These are phyloP conservation scores for Lagria hirta DNA, from an alignment of 2,888 invertebrate genomes.

Conservation along the genomic window DNA sequence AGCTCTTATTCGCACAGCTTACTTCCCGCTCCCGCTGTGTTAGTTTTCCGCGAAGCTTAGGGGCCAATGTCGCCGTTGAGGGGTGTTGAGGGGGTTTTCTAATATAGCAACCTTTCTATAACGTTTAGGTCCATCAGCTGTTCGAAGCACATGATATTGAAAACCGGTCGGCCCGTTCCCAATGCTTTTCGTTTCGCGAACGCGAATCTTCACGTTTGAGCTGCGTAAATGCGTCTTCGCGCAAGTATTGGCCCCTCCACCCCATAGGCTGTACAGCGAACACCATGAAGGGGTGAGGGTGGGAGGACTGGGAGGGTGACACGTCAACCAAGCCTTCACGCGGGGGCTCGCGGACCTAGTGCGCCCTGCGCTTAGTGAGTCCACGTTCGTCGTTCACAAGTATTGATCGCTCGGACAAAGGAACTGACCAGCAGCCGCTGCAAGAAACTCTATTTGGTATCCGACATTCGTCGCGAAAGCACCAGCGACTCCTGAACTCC, in stretches of 20 bases:
- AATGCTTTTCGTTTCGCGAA: too few relatives aligned
- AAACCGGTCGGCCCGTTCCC: constrained; percentile 17
- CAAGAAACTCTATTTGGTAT: constrained; percentile 44
- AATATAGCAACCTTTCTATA: constrained; percentile 2
- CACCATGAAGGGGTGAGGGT: too few relatives aligned
- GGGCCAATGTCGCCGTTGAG: constrained; percentile 27
- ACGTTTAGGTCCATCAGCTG: constrained; percentile 34
- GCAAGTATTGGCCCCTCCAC: constrained; percentile 42
- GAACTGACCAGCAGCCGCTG: constrained; percentile 57
- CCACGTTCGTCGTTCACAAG: constrained; percentile 47
- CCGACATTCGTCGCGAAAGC: constrained; percentile 35
- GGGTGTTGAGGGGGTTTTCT: constrained; percentile 14
- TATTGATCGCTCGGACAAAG: constrained; percentile 57
- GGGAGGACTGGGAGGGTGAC: constrained; percentile 62
- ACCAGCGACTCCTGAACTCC: constrained; percentile 7
- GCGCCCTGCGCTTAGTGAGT: constrained; percentile 50
- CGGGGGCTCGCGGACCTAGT: constrained; percentile 50
- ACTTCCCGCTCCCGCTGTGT: too few relatives aligned
- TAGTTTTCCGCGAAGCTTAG: constrained; percentile 20
- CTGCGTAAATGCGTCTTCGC: constrained; percentile 52
- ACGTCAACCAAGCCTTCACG: constrained; percentile 61
- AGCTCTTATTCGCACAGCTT: too few relatives aligned
- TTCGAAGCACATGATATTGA: constrained; percentile 40
- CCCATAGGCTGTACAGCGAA: too few relatives aligned
- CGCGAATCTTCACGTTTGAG: constrained; percentile 28